These are phyloP conservation scores for Antechinus stuartii DNA, from an alignment of 2,113 vertebrate genomes.

Conservation along the genomic window DNA sequence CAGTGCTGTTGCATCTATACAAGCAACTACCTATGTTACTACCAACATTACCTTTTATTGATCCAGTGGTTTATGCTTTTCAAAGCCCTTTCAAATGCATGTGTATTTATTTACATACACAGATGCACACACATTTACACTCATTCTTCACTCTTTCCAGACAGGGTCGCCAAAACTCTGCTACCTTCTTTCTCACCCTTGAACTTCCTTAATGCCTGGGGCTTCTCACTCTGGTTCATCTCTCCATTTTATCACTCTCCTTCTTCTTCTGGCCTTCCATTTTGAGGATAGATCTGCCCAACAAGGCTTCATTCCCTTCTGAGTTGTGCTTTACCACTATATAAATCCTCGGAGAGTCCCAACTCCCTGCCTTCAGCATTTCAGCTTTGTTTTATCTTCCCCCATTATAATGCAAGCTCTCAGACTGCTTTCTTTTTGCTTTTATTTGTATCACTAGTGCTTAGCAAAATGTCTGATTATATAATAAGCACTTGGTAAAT, in stretches of 20 bases:
- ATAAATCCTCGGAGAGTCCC: background rate
- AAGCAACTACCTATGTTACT: too few relatives aligned
- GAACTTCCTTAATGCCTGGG: too few relatives aligned
- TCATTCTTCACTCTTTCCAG: too few relatives aligned
- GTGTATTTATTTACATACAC: conserved; percentile 37
- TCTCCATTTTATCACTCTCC: background rate
- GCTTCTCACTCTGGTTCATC: background rate
- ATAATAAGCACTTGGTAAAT: background rate
- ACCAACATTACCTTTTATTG: conserved; percentile 16
- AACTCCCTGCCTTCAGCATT: background rate
- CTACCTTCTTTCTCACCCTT: too few relatives aligned
- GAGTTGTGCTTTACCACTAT: background rate
- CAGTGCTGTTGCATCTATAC: too few relatives aligned
- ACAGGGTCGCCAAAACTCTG: too few relatives aligned
- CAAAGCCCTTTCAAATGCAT: conserved; percentile 12
- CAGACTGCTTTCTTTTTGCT: background rate
- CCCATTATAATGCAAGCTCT: conserved; percentile 23
- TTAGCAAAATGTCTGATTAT: background rate
- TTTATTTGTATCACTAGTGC: too few relatives aligned
- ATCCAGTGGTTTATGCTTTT: background rate
- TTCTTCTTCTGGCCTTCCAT: too few relatives aligned
- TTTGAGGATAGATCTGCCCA: too few relatives aligned
- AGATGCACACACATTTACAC: background rate
- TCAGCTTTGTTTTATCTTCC: background rate
- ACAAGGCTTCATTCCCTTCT: too few relatives aligned